Base-by-base conservation (phyloP, 1,140 invertebrate species). In the Drosophila novamexicana region DNA sequence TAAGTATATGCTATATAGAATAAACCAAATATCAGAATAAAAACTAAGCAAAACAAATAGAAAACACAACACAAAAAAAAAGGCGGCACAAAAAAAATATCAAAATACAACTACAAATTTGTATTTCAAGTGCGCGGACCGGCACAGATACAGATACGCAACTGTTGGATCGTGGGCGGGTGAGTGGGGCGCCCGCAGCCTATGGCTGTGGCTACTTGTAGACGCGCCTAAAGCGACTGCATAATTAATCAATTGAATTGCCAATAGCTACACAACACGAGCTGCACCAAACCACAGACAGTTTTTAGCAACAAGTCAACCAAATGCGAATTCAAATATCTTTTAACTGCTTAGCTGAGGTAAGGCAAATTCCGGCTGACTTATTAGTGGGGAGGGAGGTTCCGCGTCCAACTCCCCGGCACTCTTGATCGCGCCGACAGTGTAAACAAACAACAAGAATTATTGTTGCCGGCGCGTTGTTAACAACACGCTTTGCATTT, bases 1-100 rank as follows among this genome's bases (percentile, higher is more conserved):
- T 69, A 83, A 61, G 54, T 68, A 76, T 56, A 50, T 39, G 29
- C 10, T 29, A 39, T 59, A 45, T 80, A 67, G 81, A 81, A 77
- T 79, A 80, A 75, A 66, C 77, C 79, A 69, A 86, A 89, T 80
- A 89, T 78, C 71, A 70, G 67, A 81, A 90, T 82, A 90, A 89
- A 81, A 81, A 77, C 73, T 14, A 14, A 73, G 76, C 57, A 56
- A 63, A 44, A 73, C 62, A 74, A 74, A 79, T 52, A 42, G 29
- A 58, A 64, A 36, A 62, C 63, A 42, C 59, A 47, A 18, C 44
- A 18, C 18, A 29, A 64, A 49, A 73, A 58, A 34, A 50, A 22
- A 22, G 2, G 22, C 22, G 22, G 22, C 22, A 22, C 22, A 22
- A 22, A 67, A 64, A 44, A 57, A 29, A 77, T 65, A 74, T 57